A percentile compares a stretch with the other conserved stretches of the same genome.
Evolutionary conservation across 2,113 vertebrate genomes (phyloP).

Genomic region (Sylvilagus bachmani): DNA sequence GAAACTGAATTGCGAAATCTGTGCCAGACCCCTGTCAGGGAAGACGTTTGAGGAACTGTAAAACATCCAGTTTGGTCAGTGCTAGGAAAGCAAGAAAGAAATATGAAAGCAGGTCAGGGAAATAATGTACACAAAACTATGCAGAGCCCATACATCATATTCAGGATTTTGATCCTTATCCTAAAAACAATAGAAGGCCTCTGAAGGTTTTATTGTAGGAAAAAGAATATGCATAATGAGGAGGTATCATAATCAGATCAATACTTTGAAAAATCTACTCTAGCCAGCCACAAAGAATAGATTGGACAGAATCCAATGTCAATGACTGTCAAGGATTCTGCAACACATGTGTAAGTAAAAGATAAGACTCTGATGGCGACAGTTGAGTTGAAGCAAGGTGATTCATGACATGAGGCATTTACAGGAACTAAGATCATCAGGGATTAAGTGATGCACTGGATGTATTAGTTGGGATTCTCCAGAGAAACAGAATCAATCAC

Average conservation of each 20-base stretch:
- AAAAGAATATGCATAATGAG: neutral
- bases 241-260: neutral
- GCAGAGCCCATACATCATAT: fast-evolving
- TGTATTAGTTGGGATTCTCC: neutral
- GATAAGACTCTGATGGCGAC: neutral
- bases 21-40: neutral
- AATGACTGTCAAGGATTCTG: neutral
- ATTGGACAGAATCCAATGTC: neutral
- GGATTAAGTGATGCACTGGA: neutral
- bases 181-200: neutral
- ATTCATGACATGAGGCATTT: neutral
- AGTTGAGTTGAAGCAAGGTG: neutral
- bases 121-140: neutral
- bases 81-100: neutral
- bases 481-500: neutral
- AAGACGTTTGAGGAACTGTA: neutral
- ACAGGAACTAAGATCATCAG: neutral
- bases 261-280: neutral
- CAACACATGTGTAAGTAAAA: neutral
- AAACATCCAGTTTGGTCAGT: neutral
- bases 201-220: neutral
- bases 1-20: neutral
- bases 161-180: neutral
- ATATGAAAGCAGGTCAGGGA: neutral
- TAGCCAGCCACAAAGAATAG: neutral